Conservation (phyloP, 2,888 invertebrate genomes). For the Platynereis dumerilii region DNA sequence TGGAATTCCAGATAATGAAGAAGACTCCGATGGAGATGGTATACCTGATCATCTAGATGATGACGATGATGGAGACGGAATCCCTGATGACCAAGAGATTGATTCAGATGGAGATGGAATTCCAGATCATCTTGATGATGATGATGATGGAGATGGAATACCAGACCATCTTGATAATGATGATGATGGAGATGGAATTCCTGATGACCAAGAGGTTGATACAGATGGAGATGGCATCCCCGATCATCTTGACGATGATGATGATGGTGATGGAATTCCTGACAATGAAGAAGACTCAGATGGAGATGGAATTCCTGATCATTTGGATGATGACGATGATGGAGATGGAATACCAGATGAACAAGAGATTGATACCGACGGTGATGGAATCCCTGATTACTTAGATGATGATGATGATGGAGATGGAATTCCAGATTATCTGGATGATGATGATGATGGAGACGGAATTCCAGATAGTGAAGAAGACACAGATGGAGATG, state of each 20-base stretch:
- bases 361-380: constrained; percentile 46
- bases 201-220: constrained; percentile 30
- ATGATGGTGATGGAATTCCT: constrained; percentile 52
- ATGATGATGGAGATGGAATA: constrained; percentile 57
- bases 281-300: constrained; percentile 45
- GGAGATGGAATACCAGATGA: constrained; percentile 35
- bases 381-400: constrained; percentile 41
- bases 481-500: constrained; percentile 38
- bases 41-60: constrained; percentile 35
- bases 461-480: constrained; percentile 51
- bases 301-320: constrained; percentile 59
- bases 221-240: constrained; percentile 50
- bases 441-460: constrained; percentile 47
- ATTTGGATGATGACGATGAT: constrained; percentile 41
- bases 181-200: constrained; percentile 44
- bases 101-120: constrained; percentile 37
- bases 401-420: constrained; percentile 29
- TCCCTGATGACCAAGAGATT: constrained; percentile 23
- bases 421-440: constrained; percentile 44
- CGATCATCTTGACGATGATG: constrained; percentile 45
- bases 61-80: constrained; percentile 33
- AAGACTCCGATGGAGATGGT: constrained; percentile 36
- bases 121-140: constrained; percentile 38
- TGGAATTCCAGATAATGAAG: constrained; percentile 43
- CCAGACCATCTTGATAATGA: constrained; percentile 50